phyloP scores from a whole-genome alignment of 2,113 vertebrate genomes.

The Rhinogobius similis region DNA sequence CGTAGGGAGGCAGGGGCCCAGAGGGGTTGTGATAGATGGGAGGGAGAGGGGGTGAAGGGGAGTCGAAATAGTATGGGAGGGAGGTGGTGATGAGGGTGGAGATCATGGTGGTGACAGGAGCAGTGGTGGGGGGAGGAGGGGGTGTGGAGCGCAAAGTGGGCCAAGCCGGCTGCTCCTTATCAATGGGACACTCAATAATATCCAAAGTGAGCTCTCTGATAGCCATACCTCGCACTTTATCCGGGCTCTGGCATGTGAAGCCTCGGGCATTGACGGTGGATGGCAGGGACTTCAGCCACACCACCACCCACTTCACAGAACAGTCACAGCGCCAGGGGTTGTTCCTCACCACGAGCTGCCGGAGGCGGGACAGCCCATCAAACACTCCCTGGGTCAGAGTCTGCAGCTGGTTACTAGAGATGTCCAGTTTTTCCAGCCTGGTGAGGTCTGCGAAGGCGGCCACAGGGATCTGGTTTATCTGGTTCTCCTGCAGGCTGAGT shows the following conservation, averaged over 20 bases:
- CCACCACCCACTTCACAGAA: conserved; percentile 93
- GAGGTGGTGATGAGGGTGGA: conserved; percentile 61
- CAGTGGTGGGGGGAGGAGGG: conserved; percentile 63
- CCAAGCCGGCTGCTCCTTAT: conserved; percentile 68
- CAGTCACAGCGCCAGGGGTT: conserved; percentile 98
- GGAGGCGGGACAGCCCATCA: conserved; percentile 86
- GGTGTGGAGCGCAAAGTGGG: conserved; percentile 76
- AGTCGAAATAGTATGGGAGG: conserved; percentile 57
- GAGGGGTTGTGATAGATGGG: conserved; percentile 77
- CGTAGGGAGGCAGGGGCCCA: conserved; percentile 80
- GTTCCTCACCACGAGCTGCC: conserved; percentile 89
- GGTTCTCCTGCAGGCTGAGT: conserved; percentile 95
- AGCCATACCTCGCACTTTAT: conserved; percentile 93
- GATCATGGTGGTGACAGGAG: conserved; percentile 47
- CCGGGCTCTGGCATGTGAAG: conserved; percentile 92
- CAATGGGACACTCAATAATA: conserved; percentile 87
- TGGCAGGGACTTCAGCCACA: conserved; percentile 92
- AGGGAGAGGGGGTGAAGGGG: conserved; percentile 65
- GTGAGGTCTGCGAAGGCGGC: conserved; percentile 87
- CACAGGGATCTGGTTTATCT: conserved; percentile 91
- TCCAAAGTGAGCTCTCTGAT: conserved; percentile 95
- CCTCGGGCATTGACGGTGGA: conserved; percentile 89
- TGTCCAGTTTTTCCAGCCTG: conserved; percentile 90
- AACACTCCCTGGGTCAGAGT: conserved; percentile 90
- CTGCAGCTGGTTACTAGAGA: conserved; percentile 93